Percentiles rank a stretch among this genome's conserved stretches.
Evolutionary conservation across 2,113 vertebrate genomes (phyloP).

Genomic region (Fregata magnificens): DNA sequence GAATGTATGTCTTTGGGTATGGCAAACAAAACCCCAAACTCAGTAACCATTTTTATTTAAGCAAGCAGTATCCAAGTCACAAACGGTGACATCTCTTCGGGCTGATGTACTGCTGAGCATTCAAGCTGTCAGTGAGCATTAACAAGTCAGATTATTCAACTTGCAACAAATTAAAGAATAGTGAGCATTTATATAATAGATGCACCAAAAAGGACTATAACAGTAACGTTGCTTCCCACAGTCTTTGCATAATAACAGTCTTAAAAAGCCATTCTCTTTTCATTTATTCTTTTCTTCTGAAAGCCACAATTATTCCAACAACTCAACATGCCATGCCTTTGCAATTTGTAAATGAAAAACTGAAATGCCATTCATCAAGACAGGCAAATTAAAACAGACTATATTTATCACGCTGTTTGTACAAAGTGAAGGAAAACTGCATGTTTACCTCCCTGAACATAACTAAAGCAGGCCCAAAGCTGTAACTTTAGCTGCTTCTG

Average conservation of each 20-base stretch:
- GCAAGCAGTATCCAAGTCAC: neutral
- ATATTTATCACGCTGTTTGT: neutral
- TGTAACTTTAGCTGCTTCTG: neutral
- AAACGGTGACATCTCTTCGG: neutral
- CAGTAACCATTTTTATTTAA: neutral
- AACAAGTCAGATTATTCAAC: slow-evolving; percentile 36
- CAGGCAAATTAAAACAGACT: slow-evolving; percentile 43
- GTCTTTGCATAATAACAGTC: neutral
- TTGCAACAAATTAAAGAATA: neutral
- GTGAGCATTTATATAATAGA: neutral
- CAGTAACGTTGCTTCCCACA: neutral
- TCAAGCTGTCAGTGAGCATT: neutral
- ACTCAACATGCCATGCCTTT: neutral
- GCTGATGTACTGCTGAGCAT: neutral
- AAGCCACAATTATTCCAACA: slow-evolving; percentile 43
- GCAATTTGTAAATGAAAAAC: slow-evolving; percentile 12
- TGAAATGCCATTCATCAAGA: neutral
- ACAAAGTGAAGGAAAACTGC: neutral
- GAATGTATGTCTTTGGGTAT: fast-evolving
- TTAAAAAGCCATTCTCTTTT: neutral
- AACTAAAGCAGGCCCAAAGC: neutral
- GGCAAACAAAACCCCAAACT: neutral
- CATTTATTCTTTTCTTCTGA: neutral
- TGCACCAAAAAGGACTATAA: neutral
- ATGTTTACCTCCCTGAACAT: neutral